phyloP scores from a whole-genome alignment of 2,113 vertebrate genomes.

The Progne subis region DNA sequence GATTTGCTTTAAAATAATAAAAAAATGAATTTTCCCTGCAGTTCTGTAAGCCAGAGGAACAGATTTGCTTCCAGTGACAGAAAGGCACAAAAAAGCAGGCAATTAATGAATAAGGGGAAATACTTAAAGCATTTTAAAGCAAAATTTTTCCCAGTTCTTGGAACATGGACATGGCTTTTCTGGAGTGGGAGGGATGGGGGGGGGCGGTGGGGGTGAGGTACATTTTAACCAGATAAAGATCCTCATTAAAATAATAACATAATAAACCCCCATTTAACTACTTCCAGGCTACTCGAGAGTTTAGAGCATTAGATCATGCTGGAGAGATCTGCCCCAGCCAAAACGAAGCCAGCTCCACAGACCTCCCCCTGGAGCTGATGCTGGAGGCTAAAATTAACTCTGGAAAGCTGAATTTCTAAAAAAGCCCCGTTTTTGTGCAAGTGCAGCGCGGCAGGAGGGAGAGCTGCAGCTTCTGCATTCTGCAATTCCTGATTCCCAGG shows the following conservation, averaged over 20 bases:
- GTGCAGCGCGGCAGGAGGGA: neutral
- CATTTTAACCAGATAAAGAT: constrained; percentile 18
- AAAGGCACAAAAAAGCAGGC: neutral
- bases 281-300: constrained; percentile 30
- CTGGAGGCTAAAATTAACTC: constrained; percentile 41
- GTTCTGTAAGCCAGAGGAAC: neutral
- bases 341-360: constrained; percentile 17
- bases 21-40: neutral
- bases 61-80: neutral
- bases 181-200: rapidly evolving
- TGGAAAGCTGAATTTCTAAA: neutral
- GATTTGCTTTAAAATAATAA: neutral
- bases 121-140: neutral
- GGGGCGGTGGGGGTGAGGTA: neutral
- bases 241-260: neutral
- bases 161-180: neutral
- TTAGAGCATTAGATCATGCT: constrained; percentile 53
- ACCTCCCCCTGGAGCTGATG: neutral
- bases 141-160: neutral
- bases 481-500: neutral
- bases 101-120: neutral
- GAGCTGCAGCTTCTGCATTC: constrained; percentile 10
- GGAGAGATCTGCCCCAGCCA: neutral
- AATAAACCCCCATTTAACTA: neutral
- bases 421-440: neutral